Base-by-base conservation (phyloP, 92 coral and sea anemone genomes). In the Parazoanthus swiftii region DNA sequence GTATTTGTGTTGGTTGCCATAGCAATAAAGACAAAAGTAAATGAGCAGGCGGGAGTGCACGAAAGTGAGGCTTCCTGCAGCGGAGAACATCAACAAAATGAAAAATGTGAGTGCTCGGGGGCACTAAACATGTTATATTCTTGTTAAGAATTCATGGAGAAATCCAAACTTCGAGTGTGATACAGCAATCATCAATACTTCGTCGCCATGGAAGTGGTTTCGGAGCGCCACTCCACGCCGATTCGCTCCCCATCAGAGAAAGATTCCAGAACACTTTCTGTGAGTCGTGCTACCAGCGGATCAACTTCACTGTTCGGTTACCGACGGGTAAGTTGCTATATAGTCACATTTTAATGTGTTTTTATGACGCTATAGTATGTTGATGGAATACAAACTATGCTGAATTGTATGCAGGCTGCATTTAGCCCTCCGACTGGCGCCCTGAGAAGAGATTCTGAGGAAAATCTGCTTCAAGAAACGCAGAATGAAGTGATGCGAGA, bases 231-330 rank as follows among this genome's bases (percentile, higher is more conserved):
- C 46, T 97, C 99, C 8, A 97, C 98, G 20, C 99, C 99, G 15
- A 97, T 97, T 86, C 98, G 99, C 29, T 93, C 99, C 16, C 99
- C 99, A 0, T 88, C 99, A n/a, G 95, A 92, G 70, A 94, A 92
- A 81, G 99, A 97, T 85, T 95, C 98, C 46, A 89, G 93, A 8
- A 88, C 95, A 36, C 75, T 93, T 67, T 77, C 95, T 36, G 75
- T 95, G 39, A 97, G 95, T 44, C 95, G 99, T 21, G 74, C 88
- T 51, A 89, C 95, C 14, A 94, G 95, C 54, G 91, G 86, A 0
- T 7, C 88, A 0, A 91, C 88, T 74, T 91, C 92, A 18, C 96
- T 93, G 1, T 92, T 92, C 73, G 96, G 95, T n/a, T 93, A 93
- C 65, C 98, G 93, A 65, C 92, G 93, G 92, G 98, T 95, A 75